These are phyloP conservation scores for Watsonalla binaria DNA, from an alignment of 2,888 invertebrate species.

Conservation along the genomic window DNA sequence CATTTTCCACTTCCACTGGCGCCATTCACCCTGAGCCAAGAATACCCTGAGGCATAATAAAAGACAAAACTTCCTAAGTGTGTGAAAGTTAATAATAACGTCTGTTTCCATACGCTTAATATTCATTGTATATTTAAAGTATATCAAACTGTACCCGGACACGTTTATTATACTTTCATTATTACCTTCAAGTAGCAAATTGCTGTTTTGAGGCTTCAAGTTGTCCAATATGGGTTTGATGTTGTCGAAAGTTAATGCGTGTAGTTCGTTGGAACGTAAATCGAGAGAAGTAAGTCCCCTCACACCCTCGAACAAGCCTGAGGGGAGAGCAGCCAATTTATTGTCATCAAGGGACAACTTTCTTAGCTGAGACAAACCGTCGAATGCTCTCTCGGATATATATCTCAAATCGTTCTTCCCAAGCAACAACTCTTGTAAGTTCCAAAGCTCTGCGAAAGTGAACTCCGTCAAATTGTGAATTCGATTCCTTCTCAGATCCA, in stretches of 20 bases:
- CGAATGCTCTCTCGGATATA: constrained; percentile 87
- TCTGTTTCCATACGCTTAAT: constrained; percentile 58
- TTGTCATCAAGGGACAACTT: constrained; percentile 87
- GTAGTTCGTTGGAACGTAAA: constrained; percentile 86
- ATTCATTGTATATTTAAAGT: constrained; percentile 66
- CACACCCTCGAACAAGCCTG: constrained; percentile 85
- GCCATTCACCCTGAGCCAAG: constrained; percentile 33
- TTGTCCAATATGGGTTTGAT: constrained; percentile 88
- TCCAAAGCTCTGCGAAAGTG: constrained; percentile 88
- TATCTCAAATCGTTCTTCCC: constrained; percentile 84
- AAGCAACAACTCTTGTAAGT: constrained; percentile 83
- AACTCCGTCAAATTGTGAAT: constrained; percentile 88
- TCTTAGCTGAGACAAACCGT: constrained; percentile 84
- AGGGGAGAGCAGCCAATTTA: constrained; percentile 83
- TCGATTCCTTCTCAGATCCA: constrained; percentile 86
- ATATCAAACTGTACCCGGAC: constrained; percentile 39
- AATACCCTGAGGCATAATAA: constrained; percentile 60
- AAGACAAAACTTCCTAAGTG: constrained; percentile 57
- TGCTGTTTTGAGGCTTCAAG: constrained; percentile 85
- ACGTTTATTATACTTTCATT: constrained; percentile 55
- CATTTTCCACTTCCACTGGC: constrained; percentile 35
- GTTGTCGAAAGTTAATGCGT: constrained; percentile 87
- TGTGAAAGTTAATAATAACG: constrained; percentile 58
- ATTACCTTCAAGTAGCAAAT: constrained; percentile 87
- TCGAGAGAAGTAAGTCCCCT: constrained; percentile 85